A percentile compares a stretch with the other conserved stretches of the same genome.
Conservation (phyloP, 2,113 vertebrate genomes). For the Martes martes region DNA sequence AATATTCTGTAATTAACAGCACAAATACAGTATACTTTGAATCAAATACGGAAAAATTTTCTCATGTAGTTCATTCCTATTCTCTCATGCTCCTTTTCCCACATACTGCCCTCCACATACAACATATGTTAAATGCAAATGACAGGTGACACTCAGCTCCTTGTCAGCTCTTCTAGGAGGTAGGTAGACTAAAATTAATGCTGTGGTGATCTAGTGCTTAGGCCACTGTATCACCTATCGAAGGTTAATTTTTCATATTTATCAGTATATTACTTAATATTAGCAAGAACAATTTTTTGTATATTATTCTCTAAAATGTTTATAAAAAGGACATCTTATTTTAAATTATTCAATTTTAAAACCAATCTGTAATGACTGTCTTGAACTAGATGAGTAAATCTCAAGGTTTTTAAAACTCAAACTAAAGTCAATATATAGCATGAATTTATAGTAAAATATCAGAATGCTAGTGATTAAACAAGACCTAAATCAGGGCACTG, state of each 20-base stretch:
- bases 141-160: neutral
- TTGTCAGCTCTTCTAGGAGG: neutral
- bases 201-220: neutral
- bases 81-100: neutral
- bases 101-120: neutral
- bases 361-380: conserved; percentile 12
- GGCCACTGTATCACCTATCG: neutral
- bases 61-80: neutral
- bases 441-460: neutral
- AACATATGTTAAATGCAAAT: neutral
- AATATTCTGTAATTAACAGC: conserved; percentile 2
- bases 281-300: neutral
- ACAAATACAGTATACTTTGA: conserved; percentile 20
- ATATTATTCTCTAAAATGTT: conserved; percentile 40
- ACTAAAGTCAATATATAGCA: neutral
- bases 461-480: neutral
- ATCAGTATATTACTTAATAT: neutral
- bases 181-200: neutral
- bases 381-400: neutral
- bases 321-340: conserved; percentile 29
- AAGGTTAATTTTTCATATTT: neutral
- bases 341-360: conserved; percentile 22
- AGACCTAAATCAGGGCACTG: neutral
- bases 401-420: conserved; percentile 36
- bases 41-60: neutral